phyloP scores from a whole-genome alignment of 1,140 invertebrate species.

The Neotoxoptera formosana region DNA sequence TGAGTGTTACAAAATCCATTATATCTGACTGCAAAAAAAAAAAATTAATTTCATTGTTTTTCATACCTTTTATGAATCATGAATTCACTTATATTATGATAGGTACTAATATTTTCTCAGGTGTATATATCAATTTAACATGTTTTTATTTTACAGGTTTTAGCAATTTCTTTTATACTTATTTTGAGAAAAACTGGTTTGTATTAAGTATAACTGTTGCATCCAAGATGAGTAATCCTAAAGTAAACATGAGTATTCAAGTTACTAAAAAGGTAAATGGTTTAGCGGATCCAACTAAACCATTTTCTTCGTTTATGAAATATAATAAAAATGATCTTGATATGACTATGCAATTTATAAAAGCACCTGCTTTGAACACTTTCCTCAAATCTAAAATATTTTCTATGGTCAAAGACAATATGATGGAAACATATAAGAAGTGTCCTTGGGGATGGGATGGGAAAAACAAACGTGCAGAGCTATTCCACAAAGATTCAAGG shows the following conservation, averaged over 20 bases:
- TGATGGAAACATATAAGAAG: constrained; percentile 70
- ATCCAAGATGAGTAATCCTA: not conserved
- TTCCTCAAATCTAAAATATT: constrained; percentile 66
- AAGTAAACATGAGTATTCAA: constrained; percentile 27
- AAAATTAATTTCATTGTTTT: not conserved
- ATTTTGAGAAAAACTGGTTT: not conserved
- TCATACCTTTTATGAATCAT: not conserved
- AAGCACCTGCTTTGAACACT: constrained; percentile 19
- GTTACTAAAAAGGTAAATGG: not conserved
- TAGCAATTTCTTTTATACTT: not conserved
- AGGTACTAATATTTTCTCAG: not conserved
- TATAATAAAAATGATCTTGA: constrained; percentile 44
- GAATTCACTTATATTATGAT: not conserved
- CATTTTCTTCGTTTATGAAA: constrained; percentile 32
- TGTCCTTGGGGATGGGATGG: constrained; percentile 80
- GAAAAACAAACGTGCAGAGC: constrained; percentile 73
- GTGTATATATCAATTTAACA: not conserved
- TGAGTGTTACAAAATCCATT: not conserved
- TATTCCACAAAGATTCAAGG: constrained; percentile 74
- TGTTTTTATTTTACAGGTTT: not conserved
- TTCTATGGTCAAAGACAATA: constrained; percentile 70
- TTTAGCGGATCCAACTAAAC: constrained; percentile 20
- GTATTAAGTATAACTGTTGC: not conserved
- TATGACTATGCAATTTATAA: not conserved
- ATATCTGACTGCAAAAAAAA: not conserved